Evolutionary conservation across 1,140 invertebrate genomes (phyloP).

Genomic region (Zophobas morio): DNA sequence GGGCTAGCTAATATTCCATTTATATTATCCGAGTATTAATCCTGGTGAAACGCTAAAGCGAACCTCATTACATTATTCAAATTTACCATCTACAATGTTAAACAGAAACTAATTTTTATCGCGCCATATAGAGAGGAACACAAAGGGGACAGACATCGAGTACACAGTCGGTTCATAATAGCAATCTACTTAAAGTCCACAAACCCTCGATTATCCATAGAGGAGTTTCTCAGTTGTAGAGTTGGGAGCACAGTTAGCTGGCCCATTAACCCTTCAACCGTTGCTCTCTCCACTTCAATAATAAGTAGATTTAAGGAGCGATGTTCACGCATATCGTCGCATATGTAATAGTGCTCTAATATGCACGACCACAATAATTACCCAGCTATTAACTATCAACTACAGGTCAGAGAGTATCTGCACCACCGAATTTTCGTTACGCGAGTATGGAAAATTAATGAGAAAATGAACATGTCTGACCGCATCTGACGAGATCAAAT

Average conservation of each 20-base stretch:
- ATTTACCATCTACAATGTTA: constrained; percentile 28
- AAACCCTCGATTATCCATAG: constrained; percentile 42
- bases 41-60: neutral
- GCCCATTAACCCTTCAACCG: constrained; percentile 36
- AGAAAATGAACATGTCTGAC: neutral
- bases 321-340: constrained; percentile 32
- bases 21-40: neutral
- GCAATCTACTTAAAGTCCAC: constrained; percentile 41
- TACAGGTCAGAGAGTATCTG: constrained; percentile 1
- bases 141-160: constrained; percentile 40
- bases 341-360: constrained; percentile 8
- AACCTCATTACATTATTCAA: constrained; percentile 36
- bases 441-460: neutral
- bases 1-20: constrained; percentile 1
- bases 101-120: constrained; percentile 38
- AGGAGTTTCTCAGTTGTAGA: constrained; percentile 35
- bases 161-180: constrained; percentile 41
- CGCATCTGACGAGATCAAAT: neutral
- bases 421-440: neutral
- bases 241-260: constrained; percentile 31
- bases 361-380: constrained; percentile 15
- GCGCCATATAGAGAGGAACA: constrained; percentile 17
- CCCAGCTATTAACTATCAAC: constrained; percentile 16
- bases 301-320: constrained; percentile 38
- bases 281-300: constrained; percentile 34